These are phyloP conservation scores for Cyphomyrus plagiostoma DNA, from an alignment of 2,113 vertebrate species.

Conservation along the genomic window DNA sequence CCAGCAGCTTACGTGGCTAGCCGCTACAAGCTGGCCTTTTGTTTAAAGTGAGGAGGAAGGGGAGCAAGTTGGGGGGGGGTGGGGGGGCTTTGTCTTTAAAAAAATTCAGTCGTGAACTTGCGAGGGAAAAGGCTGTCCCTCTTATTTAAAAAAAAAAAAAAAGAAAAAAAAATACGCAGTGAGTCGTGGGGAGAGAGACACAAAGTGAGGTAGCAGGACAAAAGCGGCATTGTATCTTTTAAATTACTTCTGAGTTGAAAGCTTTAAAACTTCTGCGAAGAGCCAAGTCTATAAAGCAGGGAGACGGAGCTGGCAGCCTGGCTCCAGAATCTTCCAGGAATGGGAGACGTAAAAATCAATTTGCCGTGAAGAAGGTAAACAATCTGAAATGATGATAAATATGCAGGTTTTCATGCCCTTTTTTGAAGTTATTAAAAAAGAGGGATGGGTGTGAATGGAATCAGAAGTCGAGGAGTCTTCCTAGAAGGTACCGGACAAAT, in stretches of 20 bases:
- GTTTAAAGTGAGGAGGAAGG: not conserved
- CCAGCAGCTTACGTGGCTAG: constrained; percentile 32
- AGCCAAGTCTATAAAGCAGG: constrained; percentile 63
- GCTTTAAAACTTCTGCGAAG: constrained; percentile 64
- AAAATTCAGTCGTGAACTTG: constrained; percentile 31
- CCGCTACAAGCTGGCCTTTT: constrained; percentile 47
- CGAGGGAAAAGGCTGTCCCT: constrained; percentile 16
- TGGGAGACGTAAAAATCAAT: constrained; percentile 74
- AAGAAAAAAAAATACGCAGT: not conserved
- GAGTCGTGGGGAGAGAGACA: constrained; percentile 18
- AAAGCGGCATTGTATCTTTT: constrained; percentile 69
- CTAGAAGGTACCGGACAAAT: constrained; percentile 43
- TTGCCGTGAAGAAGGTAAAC: constrained; percentile 72
- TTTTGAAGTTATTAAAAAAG: constrained; percentile 54
- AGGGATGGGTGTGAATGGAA: constrained; percentile 43
- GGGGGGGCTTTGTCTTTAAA: constrained; percentile 28
- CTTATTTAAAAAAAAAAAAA: constrained; percentile 18
- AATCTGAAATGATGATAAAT: constrained; percentile 72
- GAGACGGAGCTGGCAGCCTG: constrained; percentile 58
- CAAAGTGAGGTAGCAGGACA: constrained; percentile 46
- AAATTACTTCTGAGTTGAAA: constrained; percentile 67
- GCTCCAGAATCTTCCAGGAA: constrained; percentile 65
- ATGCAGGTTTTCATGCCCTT: constrained; percentile 54
- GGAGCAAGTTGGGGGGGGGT: not conserved
- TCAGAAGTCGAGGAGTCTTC: constrained; percentile 42